phyloP scores from a whole-genome alignment of 2,113 vertebrate species.

The Abramis brama region DNA sequence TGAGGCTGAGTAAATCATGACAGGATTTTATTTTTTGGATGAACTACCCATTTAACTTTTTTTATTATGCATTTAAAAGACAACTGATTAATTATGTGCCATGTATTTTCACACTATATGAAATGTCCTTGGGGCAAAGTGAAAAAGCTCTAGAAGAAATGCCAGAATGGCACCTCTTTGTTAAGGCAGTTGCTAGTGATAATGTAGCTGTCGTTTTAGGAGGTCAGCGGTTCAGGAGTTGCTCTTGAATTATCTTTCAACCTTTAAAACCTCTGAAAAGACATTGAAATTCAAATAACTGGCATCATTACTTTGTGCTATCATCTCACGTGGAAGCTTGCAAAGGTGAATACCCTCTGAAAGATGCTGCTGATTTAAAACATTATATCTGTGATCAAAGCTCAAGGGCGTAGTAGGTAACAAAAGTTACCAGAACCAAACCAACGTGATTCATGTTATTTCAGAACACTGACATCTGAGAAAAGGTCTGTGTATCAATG shows the following conservation, averaged over 20 bases:
- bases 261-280: conserved; percentile 28
- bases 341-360: conserved; percentile 19
- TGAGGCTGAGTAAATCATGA: neutral
- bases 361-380: conserved; percentile 8
- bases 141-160: conserved; percentile 18
- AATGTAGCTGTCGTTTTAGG: conserved; percentile 9
- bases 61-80: conserved; percentile 7
- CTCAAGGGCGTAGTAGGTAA: neutral
- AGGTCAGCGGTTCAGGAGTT: conserved; percentile 16
- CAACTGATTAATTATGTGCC: conserved; percentile 16
- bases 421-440: neutral
- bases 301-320: conserved; percentile 20
- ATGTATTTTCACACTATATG: conserved; percentile 20
- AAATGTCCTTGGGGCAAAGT: conserved; percentile 16
- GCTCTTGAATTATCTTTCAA: conserved; percentile 24
- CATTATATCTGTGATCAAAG: conserved; percentile 16
- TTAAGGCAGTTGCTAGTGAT: conserved; percentile 13
- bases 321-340: neutral
- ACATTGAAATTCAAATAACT: conserved; percentile 17
- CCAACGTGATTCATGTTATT: neutral
- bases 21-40: neutral
- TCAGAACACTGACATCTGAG: conserved; percentile 8
- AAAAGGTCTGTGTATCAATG: neutral
- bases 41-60: neutral
- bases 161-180: neutral